A percentile compares a stretch with the other conserved stretches of the same genome.
Conservation (phyloP, 2,888 invertebrate species). For the Eupithecia subumbrata region DNA sequence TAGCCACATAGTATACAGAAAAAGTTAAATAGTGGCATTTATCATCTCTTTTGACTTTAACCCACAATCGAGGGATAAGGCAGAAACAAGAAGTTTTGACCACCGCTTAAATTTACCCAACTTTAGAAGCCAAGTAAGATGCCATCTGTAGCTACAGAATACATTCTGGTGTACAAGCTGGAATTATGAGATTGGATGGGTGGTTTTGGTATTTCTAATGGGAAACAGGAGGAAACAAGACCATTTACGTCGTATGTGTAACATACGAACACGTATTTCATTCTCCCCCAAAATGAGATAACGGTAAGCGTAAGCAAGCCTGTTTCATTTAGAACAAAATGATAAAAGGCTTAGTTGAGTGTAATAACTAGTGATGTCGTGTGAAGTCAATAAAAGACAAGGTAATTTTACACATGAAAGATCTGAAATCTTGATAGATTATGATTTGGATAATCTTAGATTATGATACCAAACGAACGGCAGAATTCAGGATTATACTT, state of each 20-base stretch:
- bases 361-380: slow-evolving; percentile 34
- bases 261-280: slow-evolving; percentile 45
- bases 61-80: neutral
- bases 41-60: neutral
- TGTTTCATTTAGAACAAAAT: slow-evolving; percentile 49
- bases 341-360: slow-evolving; percentile 52
- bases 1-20: neutral
- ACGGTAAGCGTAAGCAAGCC: slow-evolving; percentile 50
- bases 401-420: neutral
- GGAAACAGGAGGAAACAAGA: slow-evolving; percentile 37
- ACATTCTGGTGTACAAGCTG: slow-evolving; percentile 9
- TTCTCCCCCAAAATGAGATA: slow-evolving; percentile 48
- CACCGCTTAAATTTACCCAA: neutral
- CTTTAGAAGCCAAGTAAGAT: neutral
- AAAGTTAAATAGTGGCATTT: neutral
- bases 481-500: neutral
- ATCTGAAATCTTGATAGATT: neutral
- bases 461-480: neutral
- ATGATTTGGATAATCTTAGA: neutral
- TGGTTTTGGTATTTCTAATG: slow-evolving; percentile 36
- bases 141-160: neutral
- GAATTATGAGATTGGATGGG: slow-evolving; percentile 33
- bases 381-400: neutral
- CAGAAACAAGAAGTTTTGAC: neutral
- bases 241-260: slow-evolving; percentile 41